phyloP scores from a whole-genome alignment of 2,113 vertebrate genomes.

The Electrona antarctica region DNA sequence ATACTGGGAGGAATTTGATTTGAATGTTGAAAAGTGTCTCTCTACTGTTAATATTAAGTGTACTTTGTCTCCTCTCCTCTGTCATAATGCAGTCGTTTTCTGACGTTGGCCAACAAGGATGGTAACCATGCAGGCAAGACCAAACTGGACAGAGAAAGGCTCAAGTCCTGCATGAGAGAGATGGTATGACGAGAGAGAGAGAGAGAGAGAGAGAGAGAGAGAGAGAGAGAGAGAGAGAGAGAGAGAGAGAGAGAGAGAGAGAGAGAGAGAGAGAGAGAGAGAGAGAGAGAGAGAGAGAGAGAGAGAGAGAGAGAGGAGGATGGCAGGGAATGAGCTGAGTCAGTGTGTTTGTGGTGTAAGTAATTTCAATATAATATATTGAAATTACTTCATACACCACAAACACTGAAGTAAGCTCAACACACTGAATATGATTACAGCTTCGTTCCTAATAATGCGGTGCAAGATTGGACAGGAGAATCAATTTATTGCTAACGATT shows the following conservation, averaged over 20 bases:
- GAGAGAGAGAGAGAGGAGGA: background rate
- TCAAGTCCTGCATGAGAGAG: constrained; percentile 94
- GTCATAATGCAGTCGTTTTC: constrained; percentile 83
- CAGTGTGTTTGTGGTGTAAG: no score
- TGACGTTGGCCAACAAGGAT: constrained; percentile 91
- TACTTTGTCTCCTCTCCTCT: constrained; percentile 2
- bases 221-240: background rate
- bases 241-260: constrained; percentile 74
- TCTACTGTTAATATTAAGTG: no score
- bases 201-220: constrained; percentile 1
- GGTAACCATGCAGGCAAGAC: constrained; percentile 86
- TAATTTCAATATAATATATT: no score
- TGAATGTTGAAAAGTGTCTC: no score
- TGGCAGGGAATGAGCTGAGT: no score
- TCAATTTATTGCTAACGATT: no score
- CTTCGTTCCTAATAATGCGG: no score
- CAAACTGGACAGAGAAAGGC: constrained; percentile 89
- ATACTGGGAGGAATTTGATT: no score
- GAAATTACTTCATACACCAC: no score
- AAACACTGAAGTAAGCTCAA: no score
- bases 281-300: background rate
- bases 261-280: background rate
- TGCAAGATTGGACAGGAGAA: no score
- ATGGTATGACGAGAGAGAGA: constrained; percentile 70
- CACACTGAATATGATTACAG: no score